A percentile compares a stretch with the other conserved stretches of the same genome.
Conservation (phyloP, 2,113 vertebrate genomes). For the Spea bombifrons region DNA sequence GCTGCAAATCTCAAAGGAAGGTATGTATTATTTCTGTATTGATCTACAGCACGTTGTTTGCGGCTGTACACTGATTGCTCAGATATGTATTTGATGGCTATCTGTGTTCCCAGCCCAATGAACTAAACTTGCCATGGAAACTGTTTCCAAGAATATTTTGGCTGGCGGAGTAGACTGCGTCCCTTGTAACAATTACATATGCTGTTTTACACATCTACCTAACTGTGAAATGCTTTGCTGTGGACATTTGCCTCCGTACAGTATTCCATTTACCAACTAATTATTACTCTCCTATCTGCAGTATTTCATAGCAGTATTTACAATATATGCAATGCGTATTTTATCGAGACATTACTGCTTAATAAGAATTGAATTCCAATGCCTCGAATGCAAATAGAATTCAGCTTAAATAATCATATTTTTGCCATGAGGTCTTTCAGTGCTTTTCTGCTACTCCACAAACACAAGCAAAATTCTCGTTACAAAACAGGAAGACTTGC, state of each 20-base stretch:
- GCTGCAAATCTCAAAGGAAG: background rate
- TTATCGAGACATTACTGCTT: conserved; percentile 7
- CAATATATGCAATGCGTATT: conserved; percentile 10
- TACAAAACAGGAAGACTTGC: no score
- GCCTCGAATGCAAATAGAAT: conserved; percentile 27
- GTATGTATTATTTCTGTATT: conserved; percentile 9
- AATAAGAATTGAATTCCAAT: conserved; percentile 31
- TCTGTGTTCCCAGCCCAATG: conserved; percentile 32
- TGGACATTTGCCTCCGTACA: conserved; percentile 6
- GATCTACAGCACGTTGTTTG: background rate
- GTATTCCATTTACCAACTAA: conserved; percentile 28
- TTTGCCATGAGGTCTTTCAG: background rate
- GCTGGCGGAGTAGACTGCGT: conserved; percentile 5
- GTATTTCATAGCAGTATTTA: conserved; percentile 11
- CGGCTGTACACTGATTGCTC: conserved; percentile 9
- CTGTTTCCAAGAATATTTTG: conserved; percentile 32
- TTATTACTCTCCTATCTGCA: conserved; percentile 28
- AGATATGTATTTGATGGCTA: conserved; percentile 7
- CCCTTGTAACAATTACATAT: conserved; percentile 28
- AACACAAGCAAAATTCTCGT: no score
- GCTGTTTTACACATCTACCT: conserved; percentile 41
- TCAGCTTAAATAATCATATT: background rate
- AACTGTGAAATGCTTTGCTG: conserved; percentile 30
- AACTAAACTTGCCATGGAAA: conserved; percentile 11
- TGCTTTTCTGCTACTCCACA: background rate